phyloP scores from a whole-genome alignment of 2,113 vertebrate species.

The Dendrocopos noguchii region DNA sequence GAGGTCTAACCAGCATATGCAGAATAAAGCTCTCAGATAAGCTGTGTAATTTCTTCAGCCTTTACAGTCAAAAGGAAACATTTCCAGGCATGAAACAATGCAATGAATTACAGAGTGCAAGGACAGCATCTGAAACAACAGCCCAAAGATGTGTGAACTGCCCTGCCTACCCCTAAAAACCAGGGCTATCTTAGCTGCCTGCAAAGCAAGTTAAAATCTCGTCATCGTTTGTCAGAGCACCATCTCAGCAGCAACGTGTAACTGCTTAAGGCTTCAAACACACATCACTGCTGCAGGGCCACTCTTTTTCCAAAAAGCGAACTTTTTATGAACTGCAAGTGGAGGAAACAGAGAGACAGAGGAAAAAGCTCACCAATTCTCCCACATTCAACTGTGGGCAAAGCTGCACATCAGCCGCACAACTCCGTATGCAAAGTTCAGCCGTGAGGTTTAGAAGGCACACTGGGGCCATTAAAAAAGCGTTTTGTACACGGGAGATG shows the following conservation, averaged over 20 bases:
- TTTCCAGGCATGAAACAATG: not conserved
- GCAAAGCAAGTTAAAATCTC: not conserved
- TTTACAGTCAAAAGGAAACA: not conserved
- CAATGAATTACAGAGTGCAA: not conserved
- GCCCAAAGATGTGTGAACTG: not conserved
- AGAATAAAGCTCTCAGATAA: not conserved
- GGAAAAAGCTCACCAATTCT: not conserved
- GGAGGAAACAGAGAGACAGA: not conserved
- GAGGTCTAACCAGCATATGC: not conserved
- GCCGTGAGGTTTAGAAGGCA: not conserved
- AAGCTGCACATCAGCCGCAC: not conserved
- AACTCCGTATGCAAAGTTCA: not conserved
- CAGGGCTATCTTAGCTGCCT: not conserved
- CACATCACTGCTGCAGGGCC: not conserved
- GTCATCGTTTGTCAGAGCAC: not conserved
- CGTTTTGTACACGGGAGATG: not conserved
- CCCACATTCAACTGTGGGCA: not conserved
- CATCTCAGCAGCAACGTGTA: not conserved
- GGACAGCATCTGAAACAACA: not conserved
- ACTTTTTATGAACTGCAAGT: no score
- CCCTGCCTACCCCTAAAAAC: not conserved
- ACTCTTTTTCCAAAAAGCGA: not conserved
- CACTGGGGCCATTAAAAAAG: not conserved
- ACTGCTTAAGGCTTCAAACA: not conserved
- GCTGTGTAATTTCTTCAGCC: not conserved